Base-by-base conservation (phyloP, 2,888 invertebrate genomes). In the Bibio marci region DNA sequence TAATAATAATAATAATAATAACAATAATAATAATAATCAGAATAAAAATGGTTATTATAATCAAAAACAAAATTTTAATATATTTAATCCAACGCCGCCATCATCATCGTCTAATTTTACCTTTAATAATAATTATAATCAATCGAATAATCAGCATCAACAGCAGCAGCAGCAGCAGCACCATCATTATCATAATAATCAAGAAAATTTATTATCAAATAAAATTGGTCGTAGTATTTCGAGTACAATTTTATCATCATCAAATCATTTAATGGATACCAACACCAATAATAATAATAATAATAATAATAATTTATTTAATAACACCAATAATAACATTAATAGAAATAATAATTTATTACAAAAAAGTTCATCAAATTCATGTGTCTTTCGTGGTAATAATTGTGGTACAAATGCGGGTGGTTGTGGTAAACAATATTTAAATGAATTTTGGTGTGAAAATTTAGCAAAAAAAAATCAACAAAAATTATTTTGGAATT, bases 381-480 rank as follows among this genome's bases (percentile, higher is more conserved):
- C 49, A n/a, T 45, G 45, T 28, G 30, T 48, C n/a, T 32, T 33
- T 19, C 35, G 36, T 26, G 34, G 17, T 8, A 36, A 36, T 18
- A 22, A 22, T 22, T 6, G 4, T 22, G 22, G 22, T 6, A 22
- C 8, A 6, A 8, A 8, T 6, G 8, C 4, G 4, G 22, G 22
- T 32, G 17, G 32, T 13, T 13, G 12, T 32, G 59, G 59, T 37
- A 61, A 61, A 35, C 61, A 61, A 42, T 40, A 56, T 13, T 52
- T 62, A 52, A 62, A 59, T 40, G 55, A 59, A 18, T 62, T 62
- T 46, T 63, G 62, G 62, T 47, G 52, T 13, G 61, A 58, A 19
- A 61, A 63, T 47, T 52, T 51, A n/a, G 58, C 55, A 3, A 59
- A 43, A 34, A 34, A 35, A 13, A 37, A 18, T 28, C 41, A 45